Base-by-base conservation (phyloP, 2,113 vertebrate species). In the Zosterops lateralis region DNA sequence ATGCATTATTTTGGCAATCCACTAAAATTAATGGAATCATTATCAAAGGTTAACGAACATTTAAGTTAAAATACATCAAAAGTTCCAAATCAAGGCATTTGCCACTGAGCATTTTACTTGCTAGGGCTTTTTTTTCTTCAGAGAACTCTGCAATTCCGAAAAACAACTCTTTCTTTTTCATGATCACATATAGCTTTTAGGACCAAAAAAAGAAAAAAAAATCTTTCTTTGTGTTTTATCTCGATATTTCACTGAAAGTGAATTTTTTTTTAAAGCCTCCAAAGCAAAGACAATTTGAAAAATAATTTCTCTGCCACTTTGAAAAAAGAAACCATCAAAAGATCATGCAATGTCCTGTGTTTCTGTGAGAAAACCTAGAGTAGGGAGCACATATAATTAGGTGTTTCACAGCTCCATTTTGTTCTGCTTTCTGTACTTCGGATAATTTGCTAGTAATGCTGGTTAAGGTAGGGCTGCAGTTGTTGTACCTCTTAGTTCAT, bases 211-310 rank as follows among this genome's bases (percentile, higher is more conserved):
- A 62, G 2, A 24, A 29, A 71, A 65, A 45, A 17, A 1, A 14
- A 14, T 48, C 13, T 84, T 86, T 77, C 60, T 22, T 88, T 61
- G 8, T 67, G 61, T 92, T 89, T 92, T 91, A 78, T 91, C 79
- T 93, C 1, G 0, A 9, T 91, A 36, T 68, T 79, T 91, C 77
- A 93, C 50, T 81, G 76, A 95, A 92, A 62, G 19, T 58, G 32
- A 84, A n/a, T 29, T 24, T 74, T 61, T 61, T 21, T 21, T 62
- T 57, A 47, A 76, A 56, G 24, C 26, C 22, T 74, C 48, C 22
- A 34, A 85, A 90, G 68, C 40, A 84, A 76, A 82, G 40, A 83
- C 16, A 93, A 90, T 92, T 90, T 71, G 10, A 45, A 74, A 91
- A 87, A 72, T 92, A 64, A 70, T 94, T 89, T 89, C 54, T 88